Conservation (phyloP, 2,113 vertebrate genomes). For the Parus major region DNA sequence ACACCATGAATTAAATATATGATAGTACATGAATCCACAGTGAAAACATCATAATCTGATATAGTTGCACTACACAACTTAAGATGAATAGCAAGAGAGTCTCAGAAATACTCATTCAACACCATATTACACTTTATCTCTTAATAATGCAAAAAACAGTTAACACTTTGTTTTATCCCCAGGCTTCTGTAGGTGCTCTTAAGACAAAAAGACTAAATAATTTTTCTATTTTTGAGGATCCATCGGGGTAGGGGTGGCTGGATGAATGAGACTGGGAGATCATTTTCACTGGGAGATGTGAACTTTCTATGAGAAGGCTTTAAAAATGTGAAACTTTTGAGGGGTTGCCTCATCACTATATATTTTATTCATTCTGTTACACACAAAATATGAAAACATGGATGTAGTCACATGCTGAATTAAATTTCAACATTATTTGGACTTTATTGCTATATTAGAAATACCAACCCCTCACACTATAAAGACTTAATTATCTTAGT, state of each 20-base stretch:
- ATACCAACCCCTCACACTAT: not conserved
- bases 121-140: not conserved
- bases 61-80: not conserved
- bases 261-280: not conserved
- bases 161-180: not conserved
- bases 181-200: not conserved
- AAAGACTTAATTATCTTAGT: not conserved
- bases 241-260: not conserved
- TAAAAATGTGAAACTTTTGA: not conserved
- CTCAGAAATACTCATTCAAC: not conserved
- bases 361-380: not conserved
- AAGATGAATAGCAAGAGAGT: not conserved
- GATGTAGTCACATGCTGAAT: not conserved
- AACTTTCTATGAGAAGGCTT: not conserved
- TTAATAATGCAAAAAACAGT: not conserved
- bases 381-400: not conserved
- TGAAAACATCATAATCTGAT: not conserved
- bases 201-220: not conserved
- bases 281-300: not conserved
- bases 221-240: not conserved
- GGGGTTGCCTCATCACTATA: not conserved
- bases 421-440: not conserved
- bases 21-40: not conserved
- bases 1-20: not conserved
- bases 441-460: not conserved